These are phyloP conservation scores for Phengaris arion DNA, from an alignment of 2,888 invertebrate genomes.

Conservation along the genomic window DNA sequence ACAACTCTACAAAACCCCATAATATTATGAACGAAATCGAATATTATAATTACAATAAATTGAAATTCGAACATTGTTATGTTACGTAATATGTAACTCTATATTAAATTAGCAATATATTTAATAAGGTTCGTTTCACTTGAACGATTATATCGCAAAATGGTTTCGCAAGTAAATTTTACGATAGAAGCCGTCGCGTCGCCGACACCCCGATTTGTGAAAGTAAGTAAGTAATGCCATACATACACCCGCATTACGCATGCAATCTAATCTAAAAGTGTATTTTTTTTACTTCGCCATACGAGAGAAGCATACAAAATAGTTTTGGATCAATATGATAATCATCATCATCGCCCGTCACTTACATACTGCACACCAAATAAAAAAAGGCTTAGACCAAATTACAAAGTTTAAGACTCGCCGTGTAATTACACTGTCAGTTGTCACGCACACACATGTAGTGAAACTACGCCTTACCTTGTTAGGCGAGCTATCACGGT, in stretches of 20 bases:
- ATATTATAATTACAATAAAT: neutral
- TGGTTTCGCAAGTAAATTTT: constrained; percentile 20
- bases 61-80: neutral
- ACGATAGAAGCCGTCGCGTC: neutral
- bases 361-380: no score
- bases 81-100: neutral
- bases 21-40: no score
- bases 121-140: constrained; percentile 18
- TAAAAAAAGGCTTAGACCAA: no score
- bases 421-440: no score
- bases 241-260: neutral
- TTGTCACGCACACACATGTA: no score
- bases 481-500: no score
- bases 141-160: constrained; percentile 22
- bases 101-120: neutral
- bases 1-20: no score
- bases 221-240: neutral
- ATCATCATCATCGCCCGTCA: no score
- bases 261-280: constrained; percentile 5
- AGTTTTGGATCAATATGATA: no score
- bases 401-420: no score
- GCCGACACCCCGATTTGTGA: neutral
- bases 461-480: no score
- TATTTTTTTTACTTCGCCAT: neutral
- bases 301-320: no score